Evolutionary conservation across 2,888 invertebrate species (phyloP).

Genomic region (Drepanosiphum platanoidis): DNA sequence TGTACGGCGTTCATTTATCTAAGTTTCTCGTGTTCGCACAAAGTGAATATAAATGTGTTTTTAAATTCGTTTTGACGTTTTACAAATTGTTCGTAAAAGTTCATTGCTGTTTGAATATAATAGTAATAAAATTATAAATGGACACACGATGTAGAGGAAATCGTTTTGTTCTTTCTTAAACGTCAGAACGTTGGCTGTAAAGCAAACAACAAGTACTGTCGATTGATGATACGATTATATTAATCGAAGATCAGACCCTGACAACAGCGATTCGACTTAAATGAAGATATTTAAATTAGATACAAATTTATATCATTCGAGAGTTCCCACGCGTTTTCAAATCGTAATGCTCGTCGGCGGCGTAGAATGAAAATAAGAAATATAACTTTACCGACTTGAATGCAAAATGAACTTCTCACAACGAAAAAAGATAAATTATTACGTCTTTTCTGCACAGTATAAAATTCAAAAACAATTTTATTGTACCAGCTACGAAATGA

Average conservation of each 20-base stretch:
- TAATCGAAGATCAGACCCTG: neutral
- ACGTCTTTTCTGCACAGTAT: too few relatives aligned
- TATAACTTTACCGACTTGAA: neutral
- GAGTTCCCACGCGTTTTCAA: neutral
- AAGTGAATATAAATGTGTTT: slow-evolving; percentile 25
- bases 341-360: too few relatives aligned
- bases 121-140: neutral
- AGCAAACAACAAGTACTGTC: too few relatives aligned
- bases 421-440: neutral
- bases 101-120: neutral
- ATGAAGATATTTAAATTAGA: neutral
- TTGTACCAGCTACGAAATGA: too few relatives aligned
- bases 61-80: slow-evolving; percentile 21
- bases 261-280: neutral
- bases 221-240: neutral
- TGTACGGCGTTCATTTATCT: neutral
- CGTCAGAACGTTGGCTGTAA: too few relatives aligned
- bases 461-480: too few relatives aligned
- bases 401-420: neutral
- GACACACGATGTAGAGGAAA: neutral
- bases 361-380: neutral
- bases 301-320: neutral
- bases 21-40: neutral
- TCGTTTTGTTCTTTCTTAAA: neutral
- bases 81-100: neutral